These are phyloP conservation scores for Paramisgurnus dabryanus DNA, from an alignment of 2,113 vertebrate species.

Conservation along the genomic window DNA sequence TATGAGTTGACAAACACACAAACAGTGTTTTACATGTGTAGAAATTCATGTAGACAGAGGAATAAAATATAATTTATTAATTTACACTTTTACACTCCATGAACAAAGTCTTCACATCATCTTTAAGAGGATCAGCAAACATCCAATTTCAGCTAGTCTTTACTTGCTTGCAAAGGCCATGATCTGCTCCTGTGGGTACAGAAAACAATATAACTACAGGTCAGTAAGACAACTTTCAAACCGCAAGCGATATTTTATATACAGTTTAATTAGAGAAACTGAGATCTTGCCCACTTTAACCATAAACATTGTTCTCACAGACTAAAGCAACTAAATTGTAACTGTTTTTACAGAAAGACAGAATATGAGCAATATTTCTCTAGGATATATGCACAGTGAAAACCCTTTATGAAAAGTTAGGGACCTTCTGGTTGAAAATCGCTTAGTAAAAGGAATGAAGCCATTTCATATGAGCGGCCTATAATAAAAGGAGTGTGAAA, in stretches of 20 bases:
- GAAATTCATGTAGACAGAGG: slow-evolving; percentile 8
- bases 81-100: slow-evolving; percentile 63
- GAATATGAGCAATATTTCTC: slow-evolving; percentile 17
- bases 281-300: not conserved
- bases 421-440: slow-evolving; percentile 65
- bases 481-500: slow-evolving; percentile 81
- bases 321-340: not conserved
- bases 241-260: not conserved
- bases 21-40: not conserved
- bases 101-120: slow-evolving; percentile 45
- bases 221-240: not conserved
- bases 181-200: slow-evolving; percentile 87
- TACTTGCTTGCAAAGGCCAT: slow-evolving; percentile 93
- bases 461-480: slow-evolving; percentile 74
- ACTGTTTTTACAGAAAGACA: not conserved
- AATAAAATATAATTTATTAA: slow-evolving; percentile 72
- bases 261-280: not conserved
- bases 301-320: not conserved
- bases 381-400: slow-evolving; percentile 25
- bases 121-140: slow-evolving; percentile 37
- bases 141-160: slow-evolving; percentile 49
- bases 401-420: slow-evolving; percentile 58
- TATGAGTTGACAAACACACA: not conserved
- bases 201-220: slow-evolving; percentile 39
- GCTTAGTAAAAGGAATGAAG: slow-evolving; percentile 73